Percentiles rank a stretch among this genome's conserved stretches.
Evolutionary conservation across 2,888 invertebrate species (phyloP).

Genomic region (Phytoseiulus persimilis): DNA sequence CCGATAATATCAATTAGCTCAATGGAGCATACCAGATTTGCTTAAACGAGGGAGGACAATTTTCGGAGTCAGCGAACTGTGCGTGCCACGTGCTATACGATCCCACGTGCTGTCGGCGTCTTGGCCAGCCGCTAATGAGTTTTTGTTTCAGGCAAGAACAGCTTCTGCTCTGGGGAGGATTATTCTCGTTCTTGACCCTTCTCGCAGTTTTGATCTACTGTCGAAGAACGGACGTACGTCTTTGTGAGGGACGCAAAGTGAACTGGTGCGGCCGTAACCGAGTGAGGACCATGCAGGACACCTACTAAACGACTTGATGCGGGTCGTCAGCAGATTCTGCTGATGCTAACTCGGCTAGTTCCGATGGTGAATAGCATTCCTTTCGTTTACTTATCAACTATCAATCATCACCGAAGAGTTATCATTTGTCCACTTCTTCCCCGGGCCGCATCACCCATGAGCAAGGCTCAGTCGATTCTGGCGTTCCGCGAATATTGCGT

Average conservation of each 20-base stretch:
- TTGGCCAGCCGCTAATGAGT: neutral
- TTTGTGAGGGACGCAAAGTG: constrained; percentile 42
- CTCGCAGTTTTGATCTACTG: constrained; percentile 45
- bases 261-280: constrained; percentile 40
- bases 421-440: too few species aligned
- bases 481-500: too few species aligned
- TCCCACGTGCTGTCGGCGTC: neutral
- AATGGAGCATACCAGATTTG: neutral
- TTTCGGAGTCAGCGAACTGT: neutral
- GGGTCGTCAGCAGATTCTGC: constrained; percentile 13
- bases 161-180: constrained; percentile 45
- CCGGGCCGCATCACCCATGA: too few species aligned
- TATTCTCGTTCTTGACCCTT: constrained; percentile 44
- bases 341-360: constrained; percentile 22
- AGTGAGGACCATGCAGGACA: constrained; percentile 39
- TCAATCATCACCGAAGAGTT: too few species aligned
- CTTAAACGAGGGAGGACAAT: too few species aligned
- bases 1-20: too few species aligned
- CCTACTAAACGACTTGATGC: constrained; percentile 20
- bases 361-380: neutral
- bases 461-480: too few species aligned
- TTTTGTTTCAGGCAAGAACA: constrained; percentile 44
- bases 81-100: neutral
- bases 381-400: neutral
- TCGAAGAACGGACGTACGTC: constrained; percentile 45